These are phyloP conservation scores for Tamandua tetradactyla DNA, from an alignment of 2,797 vertebrate species.

Conservation along the genomic window DNA sequence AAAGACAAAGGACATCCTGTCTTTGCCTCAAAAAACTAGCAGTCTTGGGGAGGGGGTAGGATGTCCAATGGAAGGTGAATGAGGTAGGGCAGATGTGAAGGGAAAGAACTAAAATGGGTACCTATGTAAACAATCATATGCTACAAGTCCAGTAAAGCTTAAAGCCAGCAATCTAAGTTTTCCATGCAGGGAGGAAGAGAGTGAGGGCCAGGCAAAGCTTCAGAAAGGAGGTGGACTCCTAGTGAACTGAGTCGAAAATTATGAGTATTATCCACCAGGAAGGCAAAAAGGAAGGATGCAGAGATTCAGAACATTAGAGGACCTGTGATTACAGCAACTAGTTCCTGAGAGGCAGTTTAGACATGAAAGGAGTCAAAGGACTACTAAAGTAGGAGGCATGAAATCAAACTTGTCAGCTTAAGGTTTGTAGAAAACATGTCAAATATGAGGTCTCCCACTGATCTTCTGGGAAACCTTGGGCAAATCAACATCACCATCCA, in stretches of 20 bases:
- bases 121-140: background rate
- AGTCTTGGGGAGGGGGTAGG: background rate
- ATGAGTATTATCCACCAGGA: too few species aligned
- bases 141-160: background rate
- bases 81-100: background rate
- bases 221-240: background rate
- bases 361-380: background rate
- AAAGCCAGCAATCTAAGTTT: background rate
- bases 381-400: background rate
- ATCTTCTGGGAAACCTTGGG: background rate
- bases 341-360: background rate
- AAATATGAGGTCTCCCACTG: background rate
- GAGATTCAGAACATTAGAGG: background rate
- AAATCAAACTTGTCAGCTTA: background rate
- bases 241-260: background rate
- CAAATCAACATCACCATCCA: background rate
- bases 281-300: background rate
- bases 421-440: background rate
- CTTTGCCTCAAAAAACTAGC: background rate
- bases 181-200: background rate
- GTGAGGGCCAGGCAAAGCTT: background rate
- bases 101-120: background rate
- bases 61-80: background rate
- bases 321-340: background rate
- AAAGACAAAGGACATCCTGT: background rate